These are phyloP conservation scores for Euproctis similis DNA, from an alignment of 2,888 invertebrate species.

Conservation along the genomic window DNA sequence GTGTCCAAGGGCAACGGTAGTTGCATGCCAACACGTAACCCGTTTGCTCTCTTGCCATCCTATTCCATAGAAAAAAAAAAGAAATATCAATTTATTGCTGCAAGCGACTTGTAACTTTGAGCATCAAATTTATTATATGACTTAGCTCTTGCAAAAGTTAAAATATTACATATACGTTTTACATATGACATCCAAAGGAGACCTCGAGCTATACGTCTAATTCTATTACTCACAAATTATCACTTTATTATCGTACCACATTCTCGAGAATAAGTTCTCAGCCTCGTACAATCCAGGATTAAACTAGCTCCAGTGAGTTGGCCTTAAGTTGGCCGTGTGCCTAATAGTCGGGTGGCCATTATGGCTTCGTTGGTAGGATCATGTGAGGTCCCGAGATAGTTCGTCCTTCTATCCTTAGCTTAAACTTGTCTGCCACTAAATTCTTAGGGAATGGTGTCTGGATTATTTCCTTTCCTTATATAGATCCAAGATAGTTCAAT, in stretches of 20 bases:
- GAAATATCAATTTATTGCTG: too few species aligned
- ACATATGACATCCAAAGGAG: background rate
- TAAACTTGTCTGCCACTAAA: conserved; percentile 29
- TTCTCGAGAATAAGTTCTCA: conserved; percentile 34
- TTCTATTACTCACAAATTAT: conserved; percentile 17
- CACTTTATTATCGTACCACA: conserved; percentile 13
- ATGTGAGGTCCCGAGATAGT: conserved; percentile 31
- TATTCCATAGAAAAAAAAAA: too few species aligned
- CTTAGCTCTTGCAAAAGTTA: too few species aligned
- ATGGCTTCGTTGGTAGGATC: conserved; percentile 38
- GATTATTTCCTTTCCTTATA: conserved; percentile 20
- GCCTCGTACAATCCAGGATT: conserved; percentile 41
- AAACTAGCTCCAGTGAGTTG: conserved; percentile 39
- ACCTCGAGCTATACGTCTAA: background rate
- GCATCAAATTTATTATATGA: too few species aligned
- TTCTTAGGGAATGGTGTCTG: conserved; percentile 25
- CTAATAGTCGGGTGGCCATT: conserved; percentile 47
- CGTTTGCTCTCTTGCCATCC: too few species aligned
- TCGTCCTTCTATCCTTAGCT: conserved; percentile 29
- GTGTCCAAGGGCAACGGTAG: too few species aligned
- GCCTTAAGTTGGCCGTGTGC: conserved; percentile 32
- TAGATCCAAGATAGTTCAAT: too few species aligned
- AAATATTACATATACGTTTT: too few species aligned
- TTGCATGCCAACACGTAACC: too few species aligned
- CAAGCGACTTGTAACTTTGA: too few species aligned